These are phyloP conservation scores for Prenolepis imparis DNA, from an alignment of 2,888 invertebrate genomes.

Conservation along the genomic window DNA sequence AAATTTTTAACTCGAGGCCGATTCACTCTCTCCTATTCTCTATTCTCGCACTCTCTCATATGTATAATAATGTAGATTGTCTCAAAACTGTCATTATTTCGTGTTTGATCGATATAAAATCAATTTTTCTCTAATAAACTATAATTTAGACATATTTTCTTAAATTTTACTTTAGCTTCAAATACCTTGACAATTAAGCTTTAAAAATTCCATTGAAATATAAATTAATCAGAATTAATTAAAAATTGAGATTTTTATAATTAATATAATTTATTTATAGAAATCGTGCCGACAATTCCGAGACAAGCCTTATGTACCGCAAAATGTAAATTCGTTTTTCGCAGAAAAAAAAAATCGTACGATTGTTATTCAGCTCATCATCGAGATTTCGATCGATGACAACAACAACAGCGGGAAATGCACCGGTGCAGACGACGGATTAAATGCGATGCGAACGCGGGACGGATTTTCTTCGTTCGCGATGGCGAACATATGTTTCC, in stretches of 20 bases:
- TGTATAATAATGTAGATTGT: not conserved
- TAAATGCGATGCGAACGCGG: not conserved
- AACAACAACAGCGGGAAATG: not conserved
- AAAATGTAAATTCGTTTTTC: not conserved
- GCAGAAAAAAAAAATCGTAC: not conserved
- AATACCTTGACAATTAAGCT: not conserved
- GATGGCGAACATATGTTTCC: slow-evolving; percentile 44
- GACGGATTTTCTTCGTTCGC: slow-evolving; percentile 30
- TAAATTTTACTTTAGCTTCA: not conserved
- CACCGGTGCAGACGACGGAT: not conserved
- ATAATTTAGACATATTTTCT: not conserved
- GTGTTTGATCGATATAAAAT: slow-evolving; percentile 12
- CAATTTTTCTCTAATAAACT: not conserved
- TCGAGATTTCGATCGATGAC: slow-evolving; percentile 20
- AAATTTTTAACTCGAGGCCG: slow-evolving; percentile 6
- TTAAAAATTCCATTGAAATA: not conserved
- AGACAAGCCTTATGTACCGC: not conserved
- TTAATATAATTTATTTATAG: not conserved
- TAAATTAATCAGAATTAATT: not conserved
- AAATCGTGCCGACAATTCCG: not conserved
- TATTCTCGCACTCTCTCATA: not conserved
- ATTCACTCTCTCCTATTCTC: slow-evolving; percentile 8
- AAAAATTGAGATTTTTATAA: not conserved
- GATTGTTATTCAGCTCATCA: not conserved
- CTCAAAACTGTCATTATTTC: not conserved